Conservation (phyloP, 2,888 invertebrate genomes). For the Tridacna gigas region DNA sequence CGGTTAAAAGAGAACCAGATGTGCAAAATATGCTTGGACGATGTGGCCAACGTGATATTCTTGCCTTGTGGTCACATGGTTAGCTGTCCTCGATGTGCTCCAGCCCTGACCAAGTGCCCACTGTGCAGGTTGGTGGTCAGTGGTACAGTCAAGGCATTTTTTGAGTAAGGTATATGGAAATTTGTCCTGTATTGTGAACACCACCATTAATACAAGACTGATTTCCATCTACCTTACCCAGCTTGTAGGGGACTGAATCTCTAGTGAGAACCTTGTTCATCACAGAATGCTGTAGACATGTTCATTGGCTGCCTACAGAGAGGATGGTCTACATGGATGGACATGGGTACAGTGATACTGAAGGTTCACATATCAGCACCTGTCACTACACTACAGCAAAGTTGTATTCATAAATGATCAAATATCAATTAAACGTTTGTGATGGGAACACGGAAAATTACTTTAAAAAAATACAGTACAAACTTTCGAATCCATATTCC, state of each 20-base stretch:
- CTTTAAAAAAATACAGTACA: too few relatives aligned
- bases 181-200: too few relatives aligned
- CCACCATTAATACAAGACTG: background rate
- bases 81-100: background rate
- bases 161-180: background rate
- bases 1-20: background rate
- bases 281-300: too few relatives aligned
- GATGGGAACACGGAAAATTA: too few relatives aligned
- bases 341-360: too few relatives aligned
- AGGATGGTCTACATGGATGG: too few relatives aligned
- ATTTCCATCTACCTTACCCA: background rate
- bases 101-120: background rate
- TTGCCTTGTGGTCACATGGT: conserved; percentile 11
- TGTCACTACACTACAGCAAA: too few relatives aligned
- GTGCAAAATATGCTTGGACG: background rate
- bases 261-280: background rate
- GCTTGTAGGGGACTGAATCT: background rate
- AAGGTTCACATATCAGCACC: too few relatives aligned
- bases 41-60: conserved; percentile 4
- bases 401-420: too few relatives aligned
- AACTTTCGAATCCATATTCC: too few relatives aligned
- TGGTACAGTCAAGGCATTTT: conserved; percentile 1
- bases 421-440: too few relatives aligned
- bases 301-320: too few relatives aligned
- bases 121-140: background rate